Evolutionary conservation across 2,113 vertebrate species (phyloP), one percentile per base, ranked within the genome.

Genomic region (Meriones unguiculatus): DNA sequence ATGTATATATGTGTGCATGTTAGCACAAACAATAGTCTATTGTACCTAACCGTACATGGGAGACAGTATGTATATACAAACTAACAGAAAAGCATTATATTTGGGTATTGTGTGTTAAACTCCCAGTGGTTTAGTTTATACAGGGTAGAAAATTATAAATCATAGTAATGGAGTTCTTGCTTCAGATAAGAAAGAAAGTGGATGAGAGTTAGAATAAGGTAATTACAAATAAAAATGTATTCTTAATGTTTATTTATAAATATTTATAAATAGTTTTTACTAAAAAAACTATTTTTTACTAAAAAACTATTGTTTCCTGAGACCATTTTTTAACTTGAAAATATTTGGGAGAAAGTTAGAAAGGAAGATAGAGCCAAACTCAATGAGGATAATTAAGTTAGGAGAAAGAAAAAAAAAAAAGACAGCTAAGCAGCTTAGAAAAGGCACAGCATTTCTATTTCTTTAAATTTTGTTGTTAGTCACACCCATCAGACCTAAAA

Each of bases 211-310:
- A 25, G 4, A 15, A 59, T 62, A 28, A 11, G 11, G 84, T 50
- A 88, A 18, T 84, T 80, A 82, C 7, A 78, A 41, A 90, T 7
- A 32, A 52, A 75, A 82, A 57, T 1, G 1, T 57, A 76, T 57
- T 70, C 13, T 81, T 89, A 50, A 41, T 81, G 46, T 5, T 46
- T 46, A 69, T 38, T 54, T 70, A 25, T 80, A 96, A 65, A 32
- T 46, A 52, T 89, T 82, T n/a, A 92, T 88, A 65, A 32, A 84
- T 50, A 24, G n/a, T 87, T 89, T 87, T 89, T 9, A 91, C 15
- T 70, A 90, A 92, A 88, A n/a, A n/a, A n/a, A n/a, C n/a, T n/a
- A n/a, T n/a, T 87, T 89, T 87, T 89, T 9, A 91, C 15, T 70
- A 90, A 92, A 88, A n/a, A n/a, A n/a, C n/a, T n/a, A 78, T 28